These are phyloP conservation scores for Strix uralensis DNA, from an alignment of 2,113 vertebrate species.

Conservation along the genomic window DNA sequence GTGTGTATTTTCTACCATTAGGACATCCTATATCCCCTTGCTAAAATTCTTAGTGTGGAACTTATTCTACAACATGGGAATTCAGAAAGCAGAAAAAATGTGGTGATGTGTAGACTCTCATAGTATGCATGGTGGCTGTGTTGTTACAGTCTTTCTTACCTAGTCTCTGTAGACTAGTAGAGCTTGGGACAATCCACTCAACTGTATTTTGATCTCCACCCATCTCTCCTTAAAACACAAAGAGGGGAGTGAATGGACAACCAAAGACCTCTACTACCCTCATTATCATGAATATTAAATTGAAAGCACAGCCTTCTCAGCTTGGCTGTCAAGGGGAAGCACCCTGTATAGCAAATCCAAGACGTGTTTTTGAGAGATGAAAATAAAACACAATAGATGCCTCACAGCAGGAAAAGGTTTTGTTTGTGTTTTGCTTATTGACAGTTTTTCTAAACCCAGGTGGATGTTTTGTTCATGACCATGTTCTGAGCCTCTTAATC, in stretches of 20 bases:
- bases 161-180: neutral
- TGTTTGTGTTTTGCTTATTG: neutral
- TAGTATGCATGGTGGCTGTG: fast-evolving
- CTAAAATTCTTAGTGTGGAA: neutral
- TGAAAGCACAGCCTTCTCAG: neutral
- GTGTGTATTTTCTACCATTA: neutral
- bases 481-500: neutral
- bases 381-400: neutral
- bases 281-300: neutral
- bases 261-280: neutral
- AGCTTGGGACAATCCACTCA: neutral
- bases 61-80: neutral
- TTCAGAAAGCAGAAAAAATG: neutral
- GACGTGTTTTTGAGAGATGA: neutral
- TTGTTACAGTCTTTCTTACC: neutral
- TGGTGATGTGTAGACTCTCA: neutral
- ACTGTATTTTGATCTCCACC: neutral
- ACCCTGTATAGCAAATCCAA: neutral
- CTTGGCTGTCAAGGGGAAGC: neutral
- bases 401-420: neutral
- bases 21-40: neutral
- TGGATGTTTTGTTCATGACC: neutral
- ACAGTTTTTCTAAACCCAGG: neutral
- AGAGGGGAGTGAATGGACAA: neutral
- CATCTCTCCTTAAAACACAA: neutral